A percentile compares a stretch with the other conserved stretches of the same genome.
phyloP scores from a whole-genome alignment of 2,888 invertebrate genomes.

The Eupeodes latifasciatus region DNA sequence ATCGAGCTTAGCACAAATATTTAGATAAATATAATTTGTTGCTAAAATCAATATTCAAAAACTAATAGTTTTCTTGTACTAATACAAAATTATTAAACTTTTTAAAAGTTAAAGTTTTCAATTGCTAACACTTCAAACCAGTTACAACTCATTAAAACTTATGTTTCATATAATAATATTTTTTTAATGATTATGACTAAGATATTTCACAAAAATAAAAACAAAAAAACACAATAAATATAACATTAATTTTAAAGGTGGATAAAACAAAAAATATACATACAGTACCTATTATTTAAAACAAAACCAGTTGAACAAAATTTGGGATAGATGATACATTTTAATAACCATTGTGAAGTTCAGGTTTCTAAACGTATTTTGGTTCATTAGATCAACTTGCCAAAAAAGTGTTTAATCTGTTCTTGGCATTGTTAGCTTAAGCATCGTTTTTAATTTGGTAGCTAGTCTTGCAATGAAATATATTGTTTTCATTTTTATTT shows the following conservation, averaged over 20 bases:
- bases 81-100: not conserved
- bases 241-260: not conserved
- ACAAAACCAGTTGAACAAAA: conserved; percentile 45
- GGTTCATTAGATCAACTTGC: conserved; percentile 24
- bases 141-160: not conserved
- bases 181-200: not conserved
- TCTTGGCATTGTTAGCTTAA: conserved; percentile 30
- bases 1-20: too few relatives aligned
- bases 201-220: not conserved
- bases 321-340: not conserved
- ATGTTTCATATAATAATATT: not conserved
- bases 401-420: conserved; percentile 38
- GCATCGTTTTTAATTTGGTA: not conserved
- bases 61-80: too few relatives aligned
- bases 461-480: conserved; percentile 25
- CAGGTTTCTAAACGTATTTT: conserved; percentile 43
- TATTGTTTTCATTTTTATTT: not conserved
- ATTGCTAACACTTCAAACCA: not conserved
- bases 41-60: too few relatives aligned
- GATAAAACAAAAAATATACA: not conserved
- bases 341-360: conserved; percentile 5
- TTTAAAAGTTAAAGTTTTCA: not conserved
- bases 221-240: not conserved
- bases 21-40: too few relatives aligned
- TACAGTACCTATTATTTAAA: not conserved